Base-by-base conservation (phyloP, 2,888 invertebrate species). In the Zonitis immaculata region DNA sequence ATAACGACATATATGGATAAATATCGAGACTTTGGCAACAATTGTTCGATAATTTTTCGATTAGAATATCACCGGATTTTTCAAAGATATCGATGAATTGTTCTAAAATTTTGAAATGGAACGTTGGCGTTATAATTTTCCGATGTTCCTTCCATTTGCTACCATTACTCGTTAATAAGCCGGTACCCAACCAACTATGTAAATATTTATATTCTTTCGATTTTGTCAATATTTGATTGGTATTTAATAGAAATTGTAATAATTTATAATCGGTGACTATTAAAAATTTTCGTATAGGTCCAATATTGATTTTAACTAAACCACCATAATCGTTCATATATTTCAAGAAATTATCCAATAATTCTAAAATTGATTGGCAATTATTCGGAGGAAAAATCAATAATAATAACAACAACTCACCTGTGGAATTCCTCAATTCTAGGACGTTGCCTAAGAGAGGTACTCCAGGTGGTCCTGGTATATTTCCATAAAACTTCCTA, bases 41-140 rank as follows among this genome's bases (percentile, higher is more conserved):
- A 44, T 68, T 59, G 3, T 52, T 27, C 16, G 65, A 65, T 14
- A 88, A 69, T 63, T 82, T 83, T 1, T 80, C 69, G 0, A 82
- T 70, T 47, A 89, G 75, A 20, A 82, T 75, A 42, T 75, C 72
- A 20, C 81, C 78, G 58, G 86, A 84, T 51, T 80, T 80, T 64
- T 87, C 81, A 66, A 89, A 88, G 0, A 86, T 80, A 7, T 82
- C 81, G 7, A 87, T 69, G 71, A 87, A 89, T 59, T 85, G 82
- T 65, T 87, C 83, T 46, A 89, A 72, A 51, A 89, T 87, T 67
- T 85, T 84, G 67, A 88, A 89, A 72, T 89, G 89, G 72, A 89
- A 89, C 0, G 88, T 82, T 0, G 89, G 88, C 0, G 88, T 89
- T 44, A 90, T 73, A 58, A 89, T 79, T 69, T 86, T 87, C 14